phyloP scores from a whole-genome alignment of 2,113 vertebrate species.

The Coryphaenoides rupestris region DNA sequence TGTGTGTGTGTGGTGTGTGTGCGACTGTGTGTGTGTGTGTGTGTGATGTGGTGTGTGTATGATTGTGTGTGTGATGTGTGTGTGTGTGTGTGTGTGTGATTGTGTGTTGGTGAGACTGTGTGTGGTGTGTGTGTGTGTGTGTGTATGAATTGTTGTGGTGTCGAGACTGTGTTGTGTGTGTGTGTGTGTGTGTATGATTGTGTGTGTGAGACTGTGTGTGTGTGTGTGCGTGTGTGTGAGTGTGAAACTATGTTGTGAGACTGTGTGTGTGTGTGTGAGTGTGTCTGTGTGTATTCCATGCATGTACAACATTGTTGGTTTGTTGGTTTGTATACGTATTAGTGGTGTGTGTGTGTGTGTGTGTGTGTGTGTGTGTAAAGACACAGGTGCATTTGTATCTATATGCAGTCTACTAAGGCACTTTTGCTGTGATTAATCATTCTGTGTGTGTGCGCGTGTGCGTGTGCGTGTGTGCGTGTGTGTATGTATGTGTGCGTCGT shows the following conservation, averaged over 20 bases:
- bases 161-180: too few relatives aligned
- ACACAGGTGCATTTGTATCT: constrained; percentile 8
- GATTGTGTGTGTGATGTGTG: constrained; percentile 1
- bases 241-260: too few relatives aligned
- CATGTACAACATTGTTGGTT: too few relatives aligned
- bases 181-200: not conserved
- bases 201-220: constrained; percentile 3
- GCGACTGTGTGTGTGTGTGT: not conserved
- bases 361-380: constrained; percentile 10
- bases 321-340: not conserved
- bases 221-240: constrained; percentile 1
- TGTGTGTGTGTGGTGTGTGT: constrained; percentile 17
- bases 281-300: constrained; percentile 4
- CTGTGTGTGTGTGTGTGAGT: not conserved
- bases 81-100: constrained; percentile 7
- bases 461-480: constrained; percentile 12
- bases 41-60: too few relatives aligned
- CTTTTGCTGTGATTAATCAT: too few relatives aligned
- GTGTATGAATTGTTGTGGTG: too few relatives aligned
- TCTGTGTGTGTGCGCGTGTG: constrained; percentile 4
- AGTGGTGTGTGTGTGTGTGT: constrained; percentile 2
- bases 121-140: constrained; percentile 7
- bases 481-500: constrained; percentile 4
- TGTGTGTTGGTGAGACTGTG: constrained; percentile 16
- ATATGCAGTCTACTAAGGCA: not conserved